A percentile compares a stretch with the other conserved stretches of the same genome.
phyloP scores from a whole-genome alignment of 2,113 vertebrate species.

The Zosterops borbonicus region DNA sequence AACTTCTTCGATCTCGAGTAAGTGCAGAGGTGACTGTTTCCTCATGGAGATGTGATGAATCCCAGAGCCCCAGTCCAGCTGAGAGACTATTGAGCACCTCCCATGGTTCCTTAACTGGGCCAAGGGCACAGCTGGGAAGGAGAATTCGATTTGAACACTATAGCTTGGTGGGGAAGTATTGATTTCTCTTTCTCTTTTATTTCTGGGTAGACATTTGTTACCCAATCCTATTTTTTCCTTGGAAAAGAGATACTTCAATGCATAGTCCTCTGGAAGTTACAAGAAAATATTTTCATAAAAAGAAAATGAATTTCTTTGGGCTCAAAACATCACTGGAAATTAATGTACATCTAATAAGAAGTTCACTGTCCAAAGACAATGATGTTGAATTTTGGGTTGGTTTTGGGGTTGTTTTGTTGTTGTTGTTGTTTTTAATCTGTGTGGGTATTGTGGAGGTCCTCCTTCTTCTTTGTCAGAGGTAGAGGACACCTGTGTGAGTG shows the following conservation, averaged over 20 bases:
- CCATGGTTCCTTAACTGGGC: neutral
- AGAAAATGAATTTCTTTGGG: neutral
- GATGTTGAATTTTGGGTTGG: neutral
- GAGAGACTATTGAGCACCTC: neutral
- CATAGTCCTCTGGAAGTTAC: neutral
- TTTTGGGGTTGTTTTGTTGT: neutral
- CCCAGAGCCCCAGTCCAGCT: neutral
- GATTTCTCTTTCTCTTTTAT: neutral
- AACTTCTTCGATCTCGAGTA: rapidly evolving
- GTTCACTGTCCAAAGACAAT: neutral
- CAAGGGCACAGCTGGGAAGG: neutral
- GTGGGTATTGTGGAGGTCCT: neutral
- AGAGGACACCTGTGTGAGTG: neutral
- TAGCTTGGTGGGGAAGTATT: neutral
- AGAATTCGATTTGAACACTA: neutral
- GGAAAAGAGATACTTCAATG: neutral
- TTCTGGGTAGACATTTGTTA: neutral
- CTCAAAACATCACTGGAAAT: neutral
- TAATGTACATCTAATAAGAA: neutral
- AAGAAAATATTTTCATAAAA: neutral
- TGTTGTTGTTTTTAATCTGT: neutral
- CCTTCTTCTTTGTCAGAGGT: neutral
- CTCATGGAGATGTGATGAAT: neutral
- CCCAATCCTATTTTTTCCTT: neutral
- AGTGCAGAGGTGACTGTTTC: neutral